phyloP scores from a whole-genome alignment of 2,113 vertebrate species.

The Vireo altiloquus region DNA sequence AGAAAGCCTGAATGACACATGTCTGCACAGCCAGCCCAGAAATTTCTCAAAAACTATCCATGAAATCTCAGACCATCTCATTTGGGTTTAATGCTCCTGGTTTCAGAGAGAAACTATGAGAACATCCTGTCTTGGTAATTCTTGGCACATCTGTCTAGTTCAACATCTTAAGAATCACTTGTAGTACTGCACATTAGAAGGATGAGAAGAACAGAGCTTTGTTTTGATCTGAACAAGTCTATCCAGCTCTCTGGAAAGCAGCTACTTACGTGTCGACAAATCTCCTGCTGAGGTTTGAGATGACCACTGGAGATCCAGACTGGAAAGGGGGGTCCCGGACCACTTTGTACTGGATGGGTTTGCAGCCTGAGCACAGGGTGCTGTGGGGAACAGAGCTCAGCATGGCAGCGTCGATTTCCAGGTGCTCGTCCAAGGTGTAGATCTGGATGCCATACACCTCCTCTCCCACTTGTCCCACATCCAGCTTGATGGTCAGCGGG shows the following conservation, averaged over 20 bases:
- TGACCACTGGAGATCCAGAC: constrained; percentile 69
- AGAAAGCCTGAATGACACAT: not conserved
- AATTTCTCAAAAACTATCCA: not conserved
- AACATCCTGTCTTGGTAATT: not conserved
- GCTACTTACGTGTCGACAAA: constrained; percentile 88
- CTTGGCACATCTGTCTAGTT: not conserved
- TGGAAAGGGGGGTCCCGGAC: constrained; percentile 84
- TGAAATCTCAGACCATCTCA: not conserved
- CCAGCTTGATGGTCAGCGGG: constrained; percentile 88
- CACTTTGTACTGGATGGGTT: constrained; percentile 85
- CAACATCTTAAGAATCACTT: not conserved
- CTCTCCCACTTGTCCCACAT: constrained; percentile 74
- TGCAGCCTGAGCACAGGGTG: constrained; percentile 78
- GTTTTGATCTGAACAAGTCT: not conserved
- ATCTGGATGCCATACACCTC: constrained; percentile 91
- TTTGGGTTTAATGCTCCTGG: not conserved
- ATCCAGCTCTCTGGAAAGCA: not conserved
- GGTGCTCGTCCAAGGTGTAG: constrained; percentile 92
- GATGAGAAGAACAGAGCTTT: not conserved
- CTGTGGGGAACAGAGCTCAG: constrained; percentile 84
- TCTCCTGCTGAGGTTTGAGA: constrained; percentile 81
- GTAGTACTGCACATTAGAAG: not conserved
- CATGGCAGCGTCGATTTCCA: constrained; percentile 94
- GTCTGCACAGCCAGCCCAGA: not conserved
- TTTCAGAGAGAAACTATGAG: not conserved